phyloP scores from a whole-genome alignment of 2,113 vertebrate genomes.

The Prinia subflava region DNA sequence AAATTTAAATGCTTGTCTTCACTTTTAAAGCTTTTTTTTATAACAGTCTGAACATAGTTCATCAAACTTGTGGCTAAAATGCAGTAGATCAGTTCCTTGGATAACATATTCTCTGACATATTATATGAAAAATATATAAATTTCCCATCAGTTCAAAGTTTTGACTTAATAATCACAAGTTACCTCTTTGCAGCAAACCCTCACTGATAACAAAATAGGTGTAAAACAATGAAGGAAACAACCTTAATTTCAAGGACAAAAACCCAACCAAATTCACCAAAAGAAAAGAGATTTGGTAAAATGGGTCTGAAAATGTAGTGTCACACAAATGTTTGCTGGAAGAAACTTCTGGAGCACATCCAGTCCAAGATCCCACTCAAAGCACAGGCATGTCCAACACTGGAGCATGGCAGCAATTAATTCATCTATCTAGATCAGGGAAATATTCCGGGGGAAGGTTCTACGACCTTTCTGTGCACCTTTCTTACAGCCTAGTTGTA shows the following conservation, averaged over 20 bases:
- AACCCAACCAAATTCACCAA: background rate
- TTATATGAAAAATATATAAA: background rate
- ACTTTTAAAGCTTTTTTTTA: background rate
- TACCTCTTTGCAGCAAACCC: background rate
- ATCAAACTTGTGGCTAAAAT: background rate
- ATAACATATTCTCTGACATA: background rate
- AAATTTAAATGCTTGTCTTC: background rate
- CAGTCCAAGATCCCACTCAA: background rate
- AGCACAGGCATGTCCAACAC: background rate
- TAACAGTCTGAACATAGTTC: background rate
- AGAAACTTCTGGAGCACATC: background rate
- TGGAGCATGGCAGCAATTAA: background rate
- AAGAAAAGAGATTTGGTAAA: background rate
- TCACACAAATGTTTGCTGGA: background rate
- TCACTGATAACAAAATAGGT: background rate
- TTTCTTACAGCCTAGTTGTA: background rate
- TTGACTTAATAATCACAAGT: background rate
- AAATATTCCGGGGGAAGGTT: background rate
- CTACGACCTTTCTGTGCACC: background rate
- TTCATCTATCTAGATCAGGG: background rate
- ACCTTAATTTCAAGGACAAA: background rate
- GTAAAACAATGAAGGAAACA: background rate
- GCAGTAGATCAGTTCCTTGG: background rate
- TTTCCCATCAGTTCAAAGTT: background rate
- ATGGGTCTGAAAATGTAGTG: background rate